Conservation (phyloP, 2,113 vertebrate genomes). For the Meles meles region DNA sequence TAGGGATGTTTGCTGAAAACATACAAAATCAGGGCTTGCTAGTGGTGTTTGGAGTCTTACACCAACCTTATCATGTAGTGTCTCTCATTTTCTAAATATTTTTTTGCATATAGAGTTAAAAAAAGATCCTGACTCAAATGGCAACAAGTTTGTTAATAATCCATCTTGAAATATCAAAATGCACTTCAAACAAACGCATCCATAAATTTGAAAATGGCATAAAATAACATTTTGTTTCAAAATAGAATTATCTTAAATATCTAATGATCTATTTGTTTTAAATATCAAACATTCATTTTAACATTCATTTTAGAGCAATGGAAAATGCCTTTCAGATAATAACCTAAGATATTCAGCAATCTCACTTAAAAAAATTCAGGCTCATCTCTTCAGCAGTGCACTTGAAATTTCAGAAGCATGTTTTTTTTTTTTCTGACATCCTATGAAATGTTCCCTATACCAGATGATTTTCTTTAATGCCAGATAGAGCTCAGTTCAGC, state of each 20-base stretch:
- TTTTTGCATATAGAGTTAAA: background rate
- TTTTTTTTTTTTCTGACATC: background rate
- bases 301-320: background rate
- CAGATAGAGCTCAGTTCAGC: background rate
- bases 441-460: background rate
- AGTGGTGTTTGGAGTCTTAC: background rate
- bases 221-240: background rate
- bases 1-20: background rate
- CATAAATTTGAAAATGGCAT: background rate
- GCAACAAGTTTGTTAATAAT: background rate
- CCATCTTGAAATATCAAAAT: background rate
- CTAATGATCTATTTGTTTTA: background rate
- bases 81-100: background rate
- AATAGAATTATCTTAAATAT: background rate
- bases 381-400: background rate
- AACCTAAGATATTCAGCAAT: background rate
- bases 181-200: background rate
- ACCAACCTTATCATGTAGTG: background rate
- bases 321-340: background rate
- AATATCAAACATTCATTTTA: background rate
- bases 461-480: background rate
- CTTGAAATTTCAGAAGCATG: background rate
- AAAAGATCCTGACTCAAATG: background rate
- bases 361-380: background rate
- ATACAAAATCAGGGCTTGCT: background rate